phyloP scores from a whole-genome alignment of 2,888 invertebrate genomes.

The Coleophora flavipennella region DNA sequence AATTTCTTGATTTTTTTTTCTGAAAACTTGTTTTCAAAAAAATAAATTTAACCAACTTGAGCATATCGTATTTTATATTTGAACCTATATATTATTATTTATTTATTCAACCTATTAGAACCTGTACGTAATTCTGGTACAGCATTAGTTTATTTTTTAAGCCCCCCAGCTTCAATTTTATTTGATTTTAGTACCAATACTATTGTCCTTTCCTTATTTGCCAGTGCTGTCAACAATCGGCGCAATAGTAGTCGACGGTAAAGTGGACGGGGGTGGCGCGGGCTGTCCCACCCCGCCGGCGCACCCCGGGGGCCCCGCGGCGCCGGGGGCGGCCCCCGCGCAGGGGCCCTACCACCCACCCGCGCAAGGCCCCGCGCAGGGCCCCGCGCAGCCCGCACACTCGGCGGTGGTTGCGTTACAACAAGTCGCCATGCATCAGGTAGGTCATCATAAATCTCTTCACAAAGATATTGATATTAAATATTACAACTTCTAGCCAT shows the following conservation, averaged over 20 bases:
- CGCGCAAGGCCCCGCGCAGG: constrained; percentile 13
- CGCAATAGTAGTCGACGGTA: constrained; percentile 87
- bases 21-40: no score
- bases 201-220: no score
- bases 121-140: no score
- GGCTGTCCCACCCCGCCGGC: constrained; percentile 68
- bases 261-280: constrained; percentile 72
- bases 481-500: neutral
- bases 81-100: no score
- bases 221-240: constrained; percentile 84
- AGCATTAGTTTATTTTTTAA: no score
- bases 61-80: no score
- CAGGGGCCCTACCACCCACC: constrained; percentile 45
- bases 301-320: constrained; percentile 11
- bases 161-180: no score
- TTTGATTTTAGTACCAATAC: no score
- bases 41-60: no score
- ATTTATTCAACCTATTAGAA: no score
- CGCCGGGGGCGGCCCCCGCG: constrained; percentile 20
- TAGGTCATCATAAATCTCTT: constrained; percentile 11
- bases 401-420: constrained; percentile 53
- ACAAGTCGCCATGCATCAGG: constrained; percentile 63
- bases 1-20: no score
- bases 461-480: neutral
- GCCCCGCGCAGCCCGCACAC: constrained; percentile 30